Evolutionary conservation across 2,888 invertebrate species (phyloP).

Genomic region (Rotaria magnacalcarata): DNA sequence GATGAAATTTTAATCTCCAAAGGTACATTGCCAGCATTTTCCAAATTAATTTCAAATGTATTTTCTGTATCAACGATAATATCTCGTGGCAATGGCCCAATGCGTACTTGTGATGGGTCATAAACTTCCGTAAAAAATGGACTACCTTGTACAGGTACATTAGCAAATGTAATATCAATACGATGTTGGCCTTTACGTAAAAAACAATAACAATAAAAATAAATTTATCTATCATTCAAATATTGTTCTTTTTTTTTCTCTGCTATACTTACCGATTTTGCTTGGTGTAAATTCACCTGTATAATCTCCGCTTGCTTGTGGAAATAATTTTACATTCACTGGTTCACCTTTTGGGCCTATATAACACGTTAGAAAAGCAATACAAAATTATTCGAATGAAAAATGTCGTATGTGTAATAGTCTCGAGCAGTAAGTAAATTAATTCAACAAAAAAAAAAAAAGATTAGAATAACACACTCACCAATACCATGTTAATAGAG

Average conservation of each 20-base stretch:
- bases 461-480: too few species aligned
- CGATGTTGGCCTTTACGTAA: constrained; percentile 50
- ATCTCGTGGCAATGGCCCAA: constrained; percentile 51
- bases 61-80: constrained; percentile 41
- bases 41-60: constrained; percentile 69
- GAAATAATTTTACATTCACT: constrained; percentile 84
- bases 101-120: constrained; percentile 62
- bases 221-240: too few species aligned
- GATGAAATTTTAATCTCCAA: constrained; percentile 79
- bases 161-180: constrained; percentile 53
- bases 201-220: background rate
- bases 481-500: too few species aligned
- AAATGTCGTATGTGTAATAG: background rate
- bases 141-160: constrained; percentile 48
- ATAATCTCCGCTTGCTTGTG: constrained; percentile 87
- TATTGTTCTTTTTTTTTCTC: too few species aligned
- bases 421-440: too few species aligned
- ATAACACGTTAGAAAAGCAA: constrained; percentile 14
- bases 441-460: too few species aligned
- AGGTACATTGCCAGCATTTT: constrained; percentile 81
- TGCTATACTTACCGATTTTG: constrained; percentile 53
- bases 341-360: constrained; percentile 62
- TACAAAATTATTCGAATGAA: background rate
- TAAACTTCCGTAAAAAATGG: constrained; percentile 62
- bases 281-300: constrained; percentile 78